Evolutionary conservation across 2,113 vertebrate genomes (phyloP).

Genomic region (Rhynchomys soricoides): DNA sequence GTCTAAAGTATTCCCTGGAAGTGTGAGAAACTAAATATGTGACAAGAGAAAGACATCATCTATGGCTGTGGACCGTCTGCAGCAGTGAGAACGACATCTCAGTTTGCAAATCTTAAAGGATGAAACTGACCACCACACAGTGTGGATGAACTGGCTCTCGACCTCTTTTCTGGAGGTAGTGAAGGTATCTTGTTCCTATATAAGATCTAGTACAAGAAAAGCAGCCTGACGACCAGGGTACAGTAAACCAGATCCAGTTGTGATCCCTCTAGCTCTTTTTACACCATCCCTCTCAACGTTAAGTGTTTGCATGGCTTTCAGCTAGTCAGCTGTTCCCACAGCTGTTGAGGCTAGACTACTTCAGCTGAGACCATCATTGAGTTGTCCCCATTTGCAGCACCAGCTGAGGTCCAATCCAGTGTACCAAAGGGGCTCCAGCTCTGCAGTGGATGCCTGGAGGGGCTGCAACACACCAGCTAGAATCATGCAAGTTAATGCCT

Average conservation of each 20-base stretch:
- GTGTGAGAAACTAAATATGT: neutral
- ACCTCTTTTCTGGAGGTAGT: neutral
- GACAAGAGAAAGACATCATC: neutral
- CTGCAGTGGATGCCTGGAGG: neutral
- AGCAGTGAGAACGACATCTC: neutral
- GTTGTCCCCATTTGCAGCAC: neutral
- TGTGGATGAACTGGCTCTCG: neutral
- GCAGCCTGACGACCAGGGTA: neutral
- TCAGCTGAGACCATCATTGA: neutral
- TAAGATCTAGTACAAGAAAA: neutral
- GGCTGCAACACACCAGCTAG: neutral
- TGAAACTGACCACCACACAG: neutral
- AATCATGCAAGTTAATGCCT: neutral
- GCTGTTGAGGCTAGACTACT: neutral
- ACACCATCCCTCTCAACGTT: neutral
- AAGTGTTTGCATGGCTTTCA: neutral
- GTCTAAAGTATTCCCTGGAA: neutral
- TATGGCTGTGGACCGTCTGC: neutral
- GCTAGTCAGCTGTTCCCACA: neutral
- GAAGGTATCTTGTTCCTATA: neutral
- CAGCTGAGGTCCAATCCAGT: neutral
- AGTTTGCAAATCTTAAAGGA: neutral
- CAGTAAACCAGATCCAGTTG: neutral
- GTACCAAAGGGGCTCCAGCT: neutral
- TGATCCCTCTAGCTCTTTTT: no score